These are phyloP conservation scores for Xiphorhynchus erythropygius DNA, from an alignment of 2,797 vertebrate genomes.

Conservation along the genomic window DNA sequence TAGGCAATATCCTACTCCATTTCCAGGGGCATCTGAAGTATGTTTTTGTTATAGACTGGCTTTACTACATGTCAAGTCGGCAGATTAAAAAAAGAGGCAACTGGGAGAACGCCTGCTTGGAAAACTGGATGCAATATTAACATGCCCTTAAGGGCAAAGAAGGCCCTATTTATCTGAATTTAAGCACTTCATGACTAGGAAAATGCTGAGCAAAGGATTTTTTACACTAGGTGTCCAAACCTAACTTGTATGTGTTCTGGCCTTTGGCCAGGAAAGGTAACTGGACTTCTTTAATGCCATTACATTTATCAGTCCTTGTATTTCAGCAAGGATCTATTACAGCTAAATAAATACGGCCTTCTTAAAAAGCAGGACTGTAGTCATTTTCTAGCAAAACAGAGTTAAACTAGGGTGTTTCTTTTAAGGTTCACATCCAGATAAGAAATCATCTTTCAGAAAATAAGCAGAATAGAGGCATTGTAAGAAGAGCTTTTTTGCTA, in stretches of 20 bases:
- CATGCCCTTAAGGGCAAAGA: background rate
- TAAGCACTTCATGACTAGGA: background rate
- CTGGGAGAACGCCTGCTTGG: background rate
- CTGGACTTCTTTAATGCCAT: conserved; percentile 30
- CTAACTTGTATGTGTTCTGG: background rate
- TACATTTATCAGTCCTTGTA: conserved; percentile 27
- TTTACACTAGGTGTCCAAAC: background rate
- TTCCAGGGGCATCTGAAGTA: conserved; percentile 4
- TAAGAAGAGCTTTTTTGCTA: background rate
- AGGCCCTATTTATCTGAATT: conserved; percentile 22
- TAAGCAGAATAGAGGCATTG: background rate
- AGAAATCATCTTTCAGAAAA: background rate
- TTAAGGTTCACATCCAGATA: background rate
- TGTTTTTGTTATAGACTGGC: background rate
- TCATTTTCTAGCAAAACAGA: background rate
- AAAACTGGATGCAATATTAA: conserved; percentile 33
- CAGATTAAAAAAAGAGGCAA: background rate
- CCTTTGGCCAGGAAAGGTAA: conserved; percentile 39
- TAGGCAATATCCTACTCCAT: background rate
- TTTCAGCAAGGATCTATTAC: background rate
- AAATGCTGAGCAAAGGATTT: conserved; percentile 39
- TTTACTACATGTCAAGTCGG: background rate
- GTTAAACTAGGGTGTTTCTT: background rate
- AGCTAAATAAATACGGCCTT: conserved; percentile 15
- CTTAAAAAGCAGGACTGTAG: background rate